Evolutionary conservation across 2,113 vertebrate genomes (phyloP), one percentile per base, ranked within the genome.

Genomic region (Trichechus manatus): DNA sequence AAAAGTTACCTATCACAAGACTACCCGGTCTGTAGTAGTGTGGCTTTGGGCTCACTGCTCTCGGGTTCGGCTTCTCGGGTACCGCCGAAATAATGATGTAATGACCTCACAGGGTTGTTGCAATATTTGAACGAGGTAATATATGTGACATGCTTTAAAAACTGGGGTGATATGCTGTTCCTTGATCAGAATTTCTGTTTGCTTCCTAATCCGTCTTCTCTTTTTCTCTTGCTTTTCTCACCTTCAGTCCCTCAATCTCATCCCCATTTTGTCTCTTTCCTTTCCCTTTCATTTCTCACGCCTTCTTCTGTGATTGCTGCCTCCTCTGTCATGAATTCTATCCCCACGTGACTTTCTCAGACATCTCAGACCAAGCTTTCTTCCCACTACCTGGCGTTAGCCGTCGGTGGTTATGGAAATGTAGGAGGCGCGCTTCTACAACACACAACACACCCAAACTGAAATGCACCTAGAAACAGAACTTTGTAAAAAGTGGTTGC

Each of bases 71-170:
- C 53, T 36, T 79, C 39, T 13, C 47, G 11, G 14, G 23, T 25
- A 42, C 87, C 9, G 10, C 33, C 22, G 13, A 14, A 79, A 61
- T 14, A 11, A 56, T 2, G 42, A 44, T 9, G 61, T 11, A 23
- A 22, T 39, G n/a, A 8, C 59, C 50, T 56, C 42, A 1, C 19
- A 23, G 59, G 63, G 42, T 19, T 0, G 1, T n/a, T 33, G 89
- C n/a, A 39, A 22, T 63, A 13, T 47, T 61, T 94, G 53, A 84
- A 63, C 74, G 68, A 93, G 92, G 56, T 79, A 31, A 33, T 79
- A 27, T 42, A 64, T 61, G 44, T 27, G 9, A 36, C 31, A 15
- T 10, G 23, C 78, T 75, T 75, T 95, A 31, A 42, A 70, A 87
- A 50, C 27, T 9, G 4, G 47, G 0, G 56, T 31, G 5, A 53